Base-by-base conservation (phyloP, 1,140 invertebrate species). In the Aphelinus certus region DNA sequence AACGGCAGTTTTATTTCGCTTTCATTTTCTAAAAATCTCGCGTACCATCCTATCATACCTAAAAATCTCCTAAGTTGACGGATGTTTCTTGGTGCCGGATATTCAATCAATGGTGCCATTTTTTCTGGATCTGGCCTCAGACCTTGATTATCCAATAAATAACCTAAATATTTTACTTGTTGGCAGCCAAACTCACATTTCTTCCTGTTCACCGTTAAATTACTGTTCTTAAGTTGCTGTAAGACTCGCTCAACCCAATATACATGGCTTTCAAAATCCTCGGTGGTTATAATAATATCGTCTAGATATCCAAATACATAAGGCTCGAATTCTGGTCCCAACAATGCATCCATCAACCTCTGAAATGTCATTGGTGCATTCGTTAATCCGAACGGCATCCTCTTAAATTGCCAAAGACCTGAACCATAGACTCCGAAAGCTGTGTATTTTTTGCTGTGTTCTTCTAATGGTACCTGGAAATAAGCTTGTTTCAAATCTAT, bases 191-290 rank as follows among this genome's bases (percentile, higher is more conserved):
- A 65, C 6, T 65, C 42, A 42, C 7, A 26, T 53, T 65, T 65
- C 6, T 65, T 49, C 26, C 49, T n/a, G 53, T 65, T 65, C 3
- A 51, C 53, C 0, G 47, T 26, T 51, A 65, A 26, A 26, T 26
- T 26, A 26, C 26, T 26, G 26, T 26, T 26, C 26, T 26, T 26
- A 26, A 26, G 26, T 26, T 26, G 26, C 26, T 26, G 26, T 46
- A 81, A 79, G 5, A 86, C 78, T 26, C 75, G 58, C 26, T 53
- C 69, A 26, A 84, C 76, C 51, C 71, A 56, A 43, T 68, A 3
- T 57, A 57, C 56, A n/a, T 26, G 10, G 3, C 10, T 2, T n/a
- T 3, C 56, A 57, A n/a, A 57, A 0, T 3, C 42, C 3, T 57
- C 9, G 51, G 51, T 53, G 51, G 9, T 53, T 1, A 53, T 53